Evolutionary conservation across 2,888 invertebrate genomes (phyloP).

Genomic region (Blastobasis lacticolella): DNA sequence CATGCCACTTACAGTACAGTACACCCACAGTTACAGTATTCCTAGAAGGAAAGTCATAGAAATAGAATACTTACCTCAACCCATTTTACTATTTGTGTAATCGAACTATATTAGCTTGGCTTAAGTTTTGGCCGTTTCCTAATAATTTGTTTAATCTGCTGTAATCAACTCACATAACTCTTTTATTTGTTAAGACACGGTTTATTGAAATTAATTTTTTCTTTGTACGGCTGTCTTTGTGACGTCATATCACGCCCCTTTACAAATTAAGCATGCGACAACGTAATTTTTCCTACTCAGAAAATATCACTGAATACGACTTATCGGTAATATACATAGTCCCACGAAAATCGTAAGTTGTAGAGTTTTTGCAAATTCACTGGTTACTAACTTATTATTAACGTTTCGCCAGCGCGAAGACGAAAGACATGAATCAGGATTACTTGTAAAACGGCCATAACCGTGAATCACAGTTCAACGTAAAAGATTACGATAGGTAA

Average conservation of each 20-base stretch:
- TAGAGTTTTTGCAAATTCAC: not conserved
- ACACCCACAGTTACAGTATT: too few relatives aligned
- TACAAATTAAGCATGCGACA: not conserved
- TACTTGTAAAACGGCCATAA: too few relatives aligned
- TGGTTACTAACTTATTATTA: not conserved
- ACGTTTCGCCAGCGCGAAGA: too few relatives aligned
- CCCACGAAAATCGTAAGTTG: not conserved
- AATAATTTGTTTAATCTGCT: not conserved
- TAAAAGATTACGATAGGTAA: too few relatives aligned
- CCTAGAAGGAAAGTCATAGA: too few relatives aligned
- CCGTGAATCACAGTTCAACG: too few relatives aligned
- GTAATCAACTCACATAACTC: not conserved
- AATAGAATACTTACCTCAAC: too few relatives aligned
- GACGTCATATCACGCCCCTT: not conserved
- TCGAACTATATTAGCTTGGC: too few relatives aligned
- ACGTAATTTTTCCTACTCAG: not conserved
- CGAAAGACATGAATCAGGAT: too few relatives aligned
- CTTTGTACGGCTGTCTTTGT: not conserved
- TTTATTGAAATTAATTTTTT: not conserved
- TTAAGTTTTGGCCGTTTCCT: too few relatives aligned
- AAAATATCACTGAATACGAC: not conserved
- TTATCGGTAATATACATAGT: not conserved
- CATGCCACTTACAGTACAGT: too few relatives aligned
- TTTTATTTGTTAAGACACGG: not conserved
- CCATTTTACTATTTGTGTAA: too few relatives aligned